phyloP scores from a whole-genome alignment of 2,113 vertebrate genomes.

The Callopanchax toddi region DNA sequence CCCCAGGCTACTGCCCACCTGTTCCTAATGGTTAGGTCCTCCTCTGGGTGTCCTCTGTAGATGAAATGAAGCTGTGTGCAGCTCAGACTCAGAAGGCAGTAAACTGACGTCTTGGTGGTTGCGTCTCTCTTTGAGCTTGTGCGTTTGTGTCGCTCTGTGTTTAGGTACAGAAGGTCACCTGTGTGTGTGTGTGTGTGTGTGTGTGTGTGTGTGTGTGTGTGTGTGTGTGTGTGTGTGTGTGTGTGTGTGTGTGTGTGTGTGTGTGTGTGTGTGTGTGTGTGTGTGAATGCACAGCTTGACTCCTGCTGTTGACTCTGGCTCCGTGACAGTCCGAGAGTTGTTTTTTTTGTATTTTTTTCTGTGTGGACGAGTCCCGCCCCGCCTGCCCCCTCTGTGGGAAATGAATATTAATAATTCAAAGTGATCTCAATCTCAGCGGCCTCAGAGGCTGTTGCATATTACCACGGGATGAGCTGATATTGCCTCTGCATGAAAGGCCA shows the following conservation, averaged over 20 bases:
- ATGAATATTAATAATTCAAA: conserved; percentile 78
- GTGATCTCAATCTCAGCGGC: conserved; percentile 63
- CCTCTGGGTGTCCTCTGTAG: conserved; percentile 19
- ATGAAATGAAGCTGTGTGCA: conserved; percentile 53
- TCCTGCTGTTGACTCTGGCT: conserved; percentile 69
- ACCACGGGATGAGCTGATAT: conserved; percentile 64
- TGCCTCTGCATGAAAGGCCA: conserved; percentile 66
- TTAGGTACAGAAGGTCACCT: conserved; percentile 54
- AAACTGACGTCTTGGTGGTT: conserved; percentile 15
- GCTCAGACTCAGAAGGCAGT: conserved; percentile 12
- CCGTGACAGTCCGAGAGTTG: conserved; percentile 51
- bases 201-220: conserved; percentile 22
- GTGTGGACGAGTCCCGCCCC: conserved; percentile 42
- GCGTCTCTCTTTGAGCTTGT: conserved; percentile 16
- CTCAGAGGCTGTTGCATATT: conserved; percentile 63
- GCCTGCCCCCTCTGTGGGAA: conserved; percentile 49
- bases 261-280: conserved; percentile 20
- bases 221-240: conserved; percentile 10
- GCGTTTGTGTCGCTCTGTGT: conserved; percentile 48
- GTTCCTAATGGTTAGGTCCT: no score
- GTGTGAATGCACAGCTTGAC: conserved; percentile 46
- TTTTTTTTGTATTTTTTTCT: conserved; percentile 7
- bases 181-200: conserved; percentile 22
- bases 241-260: conserved; percentile 31
- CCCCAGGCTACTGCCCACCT: no score